phyloP scores from a whole-genome alignment of 2,113 vertebrate species.

The Stigmatopora nigra region DNA sequence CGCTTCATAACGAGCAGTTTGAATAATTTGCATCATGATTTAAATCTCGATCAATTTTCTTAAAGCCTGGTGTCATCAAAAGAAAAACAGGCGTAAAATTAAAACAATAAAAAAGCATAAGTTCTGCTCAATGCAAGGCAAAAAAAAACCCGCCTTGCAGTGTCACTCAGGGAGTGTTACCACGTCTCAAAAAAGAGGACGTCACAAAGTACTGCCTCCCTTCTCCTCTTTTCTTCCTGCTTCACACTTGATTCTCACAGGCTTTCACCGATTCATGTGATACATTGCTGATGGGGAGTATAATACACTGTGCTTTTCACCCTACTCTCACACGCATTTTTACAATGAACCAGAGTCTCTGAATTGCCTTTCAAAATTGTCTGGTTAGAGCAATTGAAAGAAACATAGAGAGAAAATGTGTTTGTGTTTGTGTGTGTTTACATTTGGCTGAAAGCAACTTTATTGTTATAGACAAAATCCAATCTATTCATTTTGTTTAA shows the following conservation, averaged over 20 bases:
- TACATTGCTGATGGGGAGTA: constrained; percentile 48
- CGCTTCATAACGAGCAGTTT: neutral
- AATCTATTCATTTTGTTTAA: too few relatives aligned
- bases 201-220: constrained; percentile 26
- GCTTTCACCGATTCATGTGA: constrained; percentile 51
- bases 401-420: constrained; percentile 17
- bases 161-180: constrained; percentile 50
- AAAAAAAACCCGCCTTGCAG: constrained; percentile 25
- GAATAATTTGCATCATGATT: neutral
- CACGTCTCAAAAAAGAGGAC: constrained; percentile 36
- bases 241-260: constrained; percentile 56
- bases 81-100: constrained; percentile 19
- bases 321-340: neutral
- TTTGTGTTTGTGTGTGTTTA: neutral
- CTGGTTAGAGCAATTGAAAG: constrained; percentile 44
- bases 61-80: constrained; percentile 11
- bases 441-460: neutral
- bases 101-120: constrained; percentile 19
- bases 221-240: constrained; percentile 25
- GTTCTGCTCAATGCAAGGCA: constrained; percentile 20
- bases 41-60: constrained; percentile 18
- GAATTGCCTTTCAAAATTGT: constrained; percentile 39
- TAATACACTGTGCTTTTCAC: neutral
- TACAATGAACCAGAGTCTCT: constrained; percentile 32
- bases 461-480: neutral